Evolutionary conservation across 2,113 vertebrate genomes (phyloP), one percentile per base, ranked within the genome.

Genomic region (Melierax canorus): DNA sequence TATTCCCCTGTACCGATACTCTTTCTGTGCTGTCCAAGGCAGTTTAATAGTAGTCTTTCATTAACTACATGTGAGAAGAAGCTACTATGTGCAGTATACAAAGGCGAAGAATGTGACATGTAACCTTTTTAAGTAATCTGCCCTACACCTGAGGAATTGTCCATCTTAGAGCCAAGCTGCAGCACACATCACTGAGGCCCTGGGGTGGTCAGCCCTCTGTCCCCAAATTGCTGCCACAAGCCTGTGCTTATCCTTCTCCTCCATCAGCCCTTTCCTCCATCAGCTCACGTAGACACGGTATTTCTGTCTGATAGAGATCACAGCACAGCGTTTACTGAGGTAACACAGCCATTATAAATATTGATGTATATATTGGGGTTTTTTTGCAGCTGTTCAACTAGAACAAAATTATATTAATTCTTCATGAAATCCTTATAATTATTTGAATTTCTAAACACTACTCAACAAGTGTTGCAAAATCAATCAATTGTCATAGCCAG

Each of bases 111-210:
- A 73, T 15, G 5, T 62, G 30, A 6, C 12, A 46, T 4, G 10
- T 15, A 43, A 4, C 4, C 1, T 3, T 72, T 67, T 83, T 45
- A 66, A 68, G 39, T 63, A 60, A 86, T 51, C 21, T 60, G 8
- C 11, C 23, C 27, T 19, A 45, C 23, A 7, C 17, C 30, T 53
- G 24, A 56, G 9, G 41, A 88, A 7, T 3, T 72, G 16, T 22
- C 5, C 9, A 3, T 46, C 27, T 43, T 48, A 34, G 12, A 69
- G 12, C 12, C 2, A 1, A 38, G 16, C 2, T 82, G 34, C 3
- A 48, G 16, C 0, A 0, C 26, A 27, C 0, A 0, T 14, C 20
- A 41, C 24, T 2, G 3, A 10, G 32, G 13, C 6, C 41, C 71
- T 11, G 5, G 38, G 9, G 24, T 15, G 11, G 23, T 34, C 53